phyloP scores from a whole-genome alignment of 2,797 vertebrate species.

The Melanotaenia nigrans region DNA sequence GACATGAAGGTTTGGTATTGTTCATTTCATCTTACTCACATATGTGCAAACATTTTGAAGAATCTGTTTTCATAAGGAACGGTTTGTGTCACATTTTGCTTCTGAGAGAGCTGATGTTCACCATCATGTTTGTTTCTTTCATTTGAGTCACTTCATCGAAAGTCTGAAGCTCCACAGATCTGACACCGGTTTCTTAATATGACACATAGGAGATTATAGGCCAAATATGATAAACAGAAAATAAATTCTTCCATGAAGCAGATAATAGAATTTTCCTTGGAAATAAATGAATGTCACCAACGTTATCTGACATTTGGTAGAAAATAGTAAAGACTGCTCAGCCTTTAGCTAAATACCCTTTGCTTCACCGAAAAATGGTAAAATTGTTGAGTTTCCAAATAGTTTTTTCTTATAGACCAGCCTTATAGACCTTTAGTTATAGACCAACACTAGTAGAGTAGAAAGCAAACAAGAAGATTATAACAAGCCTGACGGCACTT shows the following conservation, averaged over 20 bases:
- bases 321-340: background rate
- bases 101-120: background rate
- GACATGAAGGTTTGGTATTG: constrained; percentile 46
- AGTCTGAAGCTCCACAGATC: constrained; percentile 24
- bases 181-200: constrained; percentile 27
- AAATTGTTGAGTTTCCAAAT: background rate
- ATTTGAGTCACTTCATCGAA: constrained; percentile 30
- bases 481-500: constrained; percentile 20
- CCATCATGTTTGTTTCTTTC: constrained; percentile 42
- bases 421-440: background rate
- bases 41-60: background rate
- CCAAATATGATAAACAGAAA: constrained; percentile 24
- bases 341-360: background rate
- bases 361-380: background rate
- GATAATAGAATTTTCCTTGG: background rate
- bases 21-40: constrained; percentile 26
- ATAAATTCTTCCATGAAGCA: background rate
- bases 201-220: constrained; percentile 27
- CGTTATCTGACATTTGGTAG: background rate
- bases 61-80: background rate
- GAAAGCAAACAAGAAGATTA: constrained; percentile 32
- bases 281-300: background rate
- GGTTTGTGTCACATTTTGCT: background rate
- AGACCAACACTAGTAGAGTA: constrained; percentile 13
- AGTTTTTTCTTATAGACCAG: background rate